Conservation (phyloP, 2,113 vertebrate species). For the Carassius auratus region DNA sequence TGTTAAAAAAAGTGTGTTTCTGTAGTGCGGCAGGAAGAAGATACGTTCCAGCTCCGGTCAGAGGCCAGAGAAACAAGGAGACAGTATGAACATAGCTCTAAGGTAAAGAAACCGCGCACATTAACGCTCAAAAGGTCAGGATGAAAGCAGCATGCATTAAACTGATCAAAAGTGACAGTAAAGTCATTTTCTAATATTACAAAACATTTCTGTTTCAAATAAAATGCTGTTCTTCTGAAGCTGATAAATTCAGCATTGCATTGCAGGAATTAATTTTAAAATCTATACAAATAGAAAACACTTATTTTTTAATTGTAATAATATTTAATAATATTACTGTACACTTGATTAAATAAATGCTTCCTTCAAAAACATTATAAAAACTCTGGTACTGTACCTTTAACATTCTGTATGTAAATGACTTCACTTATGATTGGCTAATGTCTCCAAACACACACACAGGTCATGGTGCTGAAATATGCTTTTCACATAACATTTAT, state of each 20-base stretch:
- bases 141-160: not conserved
- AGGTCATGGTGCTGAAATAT: not conserved
- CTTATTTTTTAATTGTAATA: not conserved
- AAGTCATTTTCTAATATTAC: not conserved
- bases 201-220: not conserved
- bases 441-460: not conserved
- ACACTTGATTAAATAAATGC: not conserved
- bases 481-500: not conserved
- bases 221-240: not conserved
- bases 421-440: not conserved
- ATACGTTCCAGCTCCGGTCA: conserved; percentile 72
- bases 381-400: not conserved
- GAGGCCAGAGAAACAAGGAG: conserved; percentile 74
- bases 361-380: not conserved
- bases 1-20: conserved; percentile 14
- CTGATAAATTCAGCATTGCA: too few relatives aligned
- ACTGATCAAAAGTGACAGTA: not conserved
- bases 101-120: conserved; percentile 60
- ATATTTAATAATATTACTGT: not conserved
- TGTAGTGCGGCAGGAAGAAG: conserved; percentile 76
- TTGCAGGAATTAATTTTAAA: not conserved
- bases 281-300: not conserved
- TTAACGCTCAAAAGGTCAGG: not conserved
- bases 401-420: not conserved
- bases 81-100: conserved; percentile 71